Conservation (phyloP, 2,113 vertebrate species). For the Syngnathus floridae region DNA sequence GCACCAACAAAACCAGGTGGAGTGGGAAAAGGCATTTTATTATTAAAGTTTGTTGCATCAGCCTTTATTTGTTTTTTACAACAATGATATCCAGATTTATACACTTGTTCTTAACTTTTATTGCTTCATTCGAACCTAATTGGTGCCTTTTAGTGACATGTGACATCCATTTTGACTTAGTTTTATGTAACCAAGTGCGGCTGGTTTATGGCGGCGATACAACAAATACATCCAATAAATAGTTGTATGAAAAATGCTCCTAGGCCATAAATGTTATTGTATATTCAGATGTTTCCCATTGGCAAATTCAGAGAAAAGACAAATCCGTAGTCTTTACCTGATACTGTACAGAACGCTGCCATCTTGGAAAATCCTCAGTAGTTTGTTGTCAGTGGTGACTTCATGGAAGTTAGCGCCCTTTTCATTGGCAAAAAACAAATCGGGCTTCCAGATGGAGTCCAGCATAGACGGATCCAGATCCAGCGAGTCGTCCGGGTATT, state of each 20-base stretch:
- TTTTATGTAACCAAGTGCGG: too few relatives aligned
- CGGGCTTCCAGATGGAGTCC: conserved; percentile 93
- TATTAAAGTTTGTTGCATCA: too few relatives aligned
- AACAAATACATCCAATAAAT: too few relatives aligned
- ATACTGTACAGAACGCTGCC: conserved; percentile 92
- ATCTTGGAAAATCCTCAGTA: conserved; percentile 89
- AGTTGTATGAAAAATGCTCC: neutral
- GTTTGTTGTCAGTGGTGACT: conserved; percentile 91
- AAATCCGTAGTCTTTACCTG: conserved; percentile 65
- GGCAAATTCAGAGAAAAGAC: neutral
- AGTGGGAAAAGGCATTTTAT: too few relatives aligned
- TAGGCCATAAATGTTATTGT: neutral
- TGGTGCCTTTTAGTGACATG: too few relatives aligned
- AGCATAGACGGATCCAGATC: conserved; percentile 91
- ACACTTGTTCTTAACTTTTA: too few relatives aligned
- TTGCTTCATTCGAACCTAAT: too few relatives aligned
- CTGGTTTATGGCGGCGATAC: too few relatives aligned
- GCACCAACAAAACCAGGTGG: neutral
- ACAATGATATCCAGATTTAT: too few relatives aligned
- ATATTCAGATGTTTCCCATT: neutral
- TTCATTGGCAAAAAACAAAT: conserved; percentile 90
- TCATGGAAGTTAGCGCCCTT: conserved; percentile 92
- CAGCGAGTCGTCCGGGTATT: conserved; percentile 86
- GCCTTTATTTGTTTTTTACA: too few relatives aligned
- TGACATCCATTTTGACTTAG: too few relatives aligned